phyloP scores from a whole-genome alignment of 2,888 invertebrate species.

The Phengaris arion region DNA sequence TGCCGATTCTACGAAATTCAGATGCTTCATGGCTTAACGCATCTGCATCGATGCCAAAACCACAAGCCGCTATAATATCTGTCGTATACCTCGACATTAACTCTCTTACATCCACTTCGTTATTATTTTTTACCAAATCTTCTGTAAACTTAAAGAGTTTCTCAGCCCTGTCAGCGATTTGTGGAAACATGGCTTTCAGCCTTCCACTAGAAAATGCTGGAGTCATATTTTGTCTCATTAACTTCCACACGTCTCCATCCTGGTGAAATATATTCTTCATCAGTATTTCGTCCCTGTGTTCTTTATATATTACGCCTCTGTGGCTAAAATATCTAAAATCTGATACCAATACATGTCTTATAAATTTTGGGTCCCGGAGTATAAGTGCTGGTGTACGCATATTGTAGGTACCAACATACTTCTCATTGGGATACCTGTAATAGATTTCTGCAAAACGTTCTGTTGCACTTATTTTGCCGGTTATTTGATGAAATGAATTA shows the following conservation, averaged over 20 bases:
- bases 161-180: slow-evolving; percentile 37
- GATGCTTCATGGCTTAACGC: slow-evolving; percentile 54
- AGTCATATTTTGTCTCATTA: slow-evolving; percentile 36
- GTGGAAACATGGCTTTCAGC: slow-evolving; percentile 41
- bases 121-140: slow-evolving; percentile 33
- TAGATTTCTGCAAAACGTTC: slow-evolving; percentile 32
- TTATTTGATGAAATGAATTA: slow-evolving; percentile 27
- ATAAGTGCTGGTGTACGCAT: slow-evolving; percentile 34
- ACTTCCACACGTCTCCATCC: slow-evolving; percentile 49
- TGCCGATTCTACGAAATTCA: slow-evolving; percentile 46
- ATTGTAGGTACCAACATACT: slow-evolving; percentile 38
- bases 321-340: slow-evolving; percentile 36
- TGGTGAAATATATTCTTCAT: slow-evolving; percentile 49
- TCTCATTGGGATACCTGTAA: slow-evolving; percentile 38
- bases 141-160: slow-evolving; percentile 32
- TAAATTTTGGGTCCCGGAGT: slow-evolving; percentile 38
- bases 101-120: slow-evolving; percentile 45
- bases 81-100: slow-evolving; percentile 59
- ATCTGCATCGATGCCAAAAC: slow-evolving; percentile 56
- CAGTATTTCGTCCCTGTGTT: slow-evolving; percentile 46
- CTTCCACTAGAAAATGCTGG: slow-evolving; percentile 40
- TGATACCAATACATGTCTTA: slow-evolving; percentile 37
- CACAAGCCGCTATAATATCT: slow-evolving; percentile 60
- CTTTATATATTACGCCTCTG: slow-evolving; percentile 45
- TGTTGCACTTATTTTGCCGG: slow-evolving; percentile 19